phyloP scores from a whole-genome alignment of 2,113 vertebrate species.

The Panthera tigris region DNA sequence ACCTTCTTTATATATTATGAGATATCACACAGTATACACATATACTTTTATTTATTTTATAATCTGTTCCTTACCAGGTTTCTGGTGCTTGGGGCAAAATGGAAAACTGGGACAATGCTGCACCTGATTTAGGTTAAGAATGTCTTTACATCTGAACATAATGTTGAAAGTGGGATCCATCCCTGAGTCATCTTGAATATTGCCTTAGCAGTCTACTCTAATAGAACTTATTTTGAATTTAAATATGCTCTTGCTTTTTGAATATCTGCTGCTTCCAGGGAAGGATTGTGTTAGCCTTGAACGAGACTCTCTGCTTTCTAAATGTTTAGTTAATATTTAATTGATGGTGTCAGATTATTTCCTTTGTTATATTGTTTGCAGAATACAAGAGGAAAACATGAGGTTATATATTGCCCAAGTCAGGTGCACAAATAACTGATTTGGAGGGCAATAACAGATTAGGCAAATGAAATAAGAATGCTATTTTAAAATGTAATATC shows the following conservation, averaged over 20 bases:
- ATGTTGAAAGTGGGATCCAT: neutral
- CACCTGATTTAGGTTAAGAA: neutral
- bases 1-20: neutral
- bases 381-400: conserved; percentile 59
- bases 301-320: neutral
- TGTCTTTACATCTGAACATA: neutral
- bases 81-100: neutral
- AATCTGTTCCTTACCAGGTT: neutral
- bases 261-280: neutral
- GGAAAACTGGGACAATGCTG: neutral
- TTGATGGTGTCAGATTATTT: conserved; percentile 40
- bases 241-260: conserved; percentile 27
- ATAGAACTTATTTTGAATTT: conserved; percentile 27
- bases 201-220: neutral
- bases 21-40: neutral
- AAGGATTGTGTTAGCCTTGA: neutral
- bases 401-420: conserved; percentile 63
- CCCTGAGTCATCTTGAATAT: neutral
- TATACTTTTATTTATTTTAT: neutral
- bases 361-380: conserved; percentile 67
- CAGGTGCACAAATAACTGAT: conserved; percentile 64
- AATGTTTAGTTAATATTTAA: conserved; percentile 52
- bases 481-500: conserved; percentile 64
- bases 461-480: conserved; percentile 78
- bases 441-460: conserved; percentile 66